Evolutionary conservation across 2,888 invertebrate genomes (phyloP).

Genomic region (Deladenus siricidicola): DNA sequence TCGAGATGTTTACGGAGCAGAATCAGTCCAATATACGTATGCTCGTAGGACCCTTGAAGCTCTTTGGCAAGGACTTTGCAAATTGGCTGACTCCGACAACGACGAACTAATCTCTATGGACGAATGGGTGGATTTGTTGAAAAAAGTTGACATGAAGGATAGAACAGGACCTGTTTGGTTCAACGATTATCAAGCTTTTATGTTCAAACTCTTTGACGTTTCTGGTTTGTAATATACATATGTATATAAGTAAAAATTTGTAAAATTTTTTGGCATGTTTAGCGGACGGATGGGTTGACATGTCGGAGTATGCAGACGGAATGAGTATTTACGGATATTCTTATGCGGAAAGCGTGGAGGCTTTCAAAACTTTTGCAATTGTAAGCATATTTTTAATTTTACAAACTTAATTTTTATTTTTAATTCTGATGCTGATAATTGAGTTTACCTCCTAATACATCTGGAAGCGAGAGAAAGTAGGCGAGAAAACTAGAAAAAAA

Average conservation of each 20-base stretch:
- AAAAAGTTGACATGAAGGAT: constrained; percentile 32
- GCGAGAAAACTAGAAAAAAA: no score
- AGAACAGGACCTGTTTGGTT: constrained; percentile 47
- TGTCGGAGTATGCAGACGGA: constrained; percentile 51
- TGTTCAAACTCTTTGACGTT: constrained; percentile 53
- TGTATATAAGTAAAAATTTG: no score
- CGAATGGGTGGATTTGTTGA: constrained; percentile 43
- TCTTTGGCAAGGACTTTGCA: constrained; percentile 50
- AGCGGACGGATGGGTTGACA: constrained; percentile 48
- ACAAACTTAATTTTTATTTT: background rate
- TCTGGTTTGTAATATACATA: constrained; percentile 29
- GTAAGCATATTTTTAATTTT: constrained; percentile 15
- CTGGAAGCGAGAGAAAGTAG: no score
- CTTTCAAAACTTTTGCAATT: constrained; percentile 40
- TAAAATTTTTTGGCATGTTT: constrained; percentile 8
- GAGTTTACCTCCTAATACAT: no score
- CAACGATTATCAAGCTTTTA: constrained; percentile 45
- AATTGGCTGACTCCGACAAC: constrained; percentile 37
- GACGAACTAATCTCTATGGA: constrained; percentile 45
- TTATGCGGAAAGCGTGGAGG: constrained; percentile 30
- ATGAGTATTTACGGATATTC: constrained; percentile 48
- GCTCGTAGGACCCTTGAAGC: constrained; percentile 45
- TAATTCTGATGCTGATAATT: no score
- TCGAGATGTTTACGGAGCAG: constrained; percentile 52
- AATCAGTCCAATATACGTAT: constrained; percentile 45